These are phyloP conservation scores for Serinus canaria DNA, from an alignment of 2,113 vertebrate species.

Conservation along the genomic window DNA sequence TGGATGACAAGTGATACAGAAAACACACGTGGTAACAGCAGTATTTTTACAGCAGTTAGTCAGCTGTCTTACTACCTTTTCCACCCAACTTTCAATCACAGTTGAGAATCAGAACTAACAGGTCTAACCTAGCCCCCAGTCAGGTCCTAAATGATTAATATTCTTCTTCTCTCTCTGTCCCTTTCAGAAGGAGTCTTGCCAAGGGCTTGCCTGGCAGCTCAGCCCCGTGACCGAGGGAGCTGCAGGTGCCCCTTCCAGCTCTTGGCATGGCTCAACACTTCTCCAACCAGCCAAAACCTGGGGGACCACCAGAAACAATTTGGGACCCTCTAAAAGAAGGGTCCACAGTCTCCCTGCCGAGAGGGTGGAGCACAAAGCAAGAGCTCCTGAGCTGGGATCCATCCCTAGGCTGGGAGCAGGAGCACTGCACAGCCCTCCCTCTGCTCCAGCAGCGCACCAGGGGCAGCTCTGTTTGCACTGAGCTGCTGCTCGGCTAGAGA, in stretches of 20 bases:
- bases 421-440: too few species aligned
- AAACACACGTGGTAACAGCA: background rate
- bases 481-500: background rate
- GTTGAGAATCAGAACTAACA: background rate
- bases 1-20: background rate
- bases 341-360: background rate
- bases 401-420: background rate
- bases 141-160: background rate
- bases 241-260: background rate
- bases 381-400: background rate
- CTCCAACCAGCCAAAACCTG: background rate
- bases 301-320: background rate
- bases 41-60: background rate
- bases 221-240: background rate
- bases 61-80: background rate
- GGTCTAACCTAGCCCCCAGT: background rate
- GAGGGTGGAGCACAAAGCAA: background rate
- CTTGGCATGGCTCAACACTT: too few species aligned
- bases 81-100: background rate
- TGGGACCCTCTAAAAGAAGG: background rate
- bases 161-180: background rate
- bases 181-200: background rate
- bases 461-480: background rate
- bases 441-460: background rate
- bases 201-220: background rate